These are phyloP conservation scores for Lagria hirta DNA, from an alignment of 2,888 invertebrate genomes.

Conservation along the genomic window DNA sequence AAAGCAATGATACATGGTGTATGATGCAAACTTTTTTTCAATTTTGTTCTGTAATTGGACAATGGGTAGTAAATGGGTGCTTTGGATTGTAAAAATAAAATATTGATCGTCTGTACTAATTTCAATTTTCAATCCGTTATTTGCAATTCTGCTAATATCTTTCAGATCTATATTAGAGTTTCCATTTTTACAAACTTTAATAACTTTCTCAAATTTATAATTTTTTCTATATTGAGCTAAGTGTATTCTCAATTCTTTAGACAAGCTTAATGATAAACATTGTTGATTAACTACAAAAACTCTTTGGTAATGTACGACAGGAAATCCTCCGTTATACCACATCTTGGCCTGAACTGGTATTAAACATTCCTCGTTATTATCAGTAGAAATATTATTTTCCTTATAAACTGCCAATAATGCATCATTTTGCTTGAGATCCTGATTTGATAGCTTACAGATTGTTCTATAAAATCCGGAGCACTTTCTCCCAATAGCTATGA, in stretches of 20 bases:
- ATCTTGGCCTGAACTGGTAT: constrained; percentile 35
- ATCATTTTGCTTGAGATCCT: constrained; percentile 27
- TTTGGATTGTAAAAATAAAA: constrained; percentile 9
- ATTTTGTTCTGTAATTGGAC: constrained; percentile 24
- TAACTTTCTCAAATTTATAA: constrained; percentile 26
- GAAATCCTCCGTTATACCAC: constrained; percentile 25
- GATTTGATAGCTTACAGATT: constrained; percentile 34
- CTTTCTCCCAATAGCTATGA: constrained; percentile 36
- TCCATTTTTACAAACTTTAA: constrained; percentile 30
- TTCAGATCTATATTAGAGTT: constrained; percentile 23
- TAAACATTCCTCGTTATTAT: constrained; percentile 22
- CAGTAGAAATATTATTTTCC: constrained; percentile 21
- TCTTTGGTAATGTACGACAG: constrained; percentile 33
- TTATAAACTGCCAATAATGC: constrained; percentile 23
- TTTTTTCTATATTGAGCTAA: constrained; percentile 28
- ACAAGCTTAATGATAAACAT: constrained; percentile 21
- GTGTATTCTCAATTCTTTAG: constrained; percentile 29
- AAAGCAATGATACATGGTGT: constrained; percentile 2
- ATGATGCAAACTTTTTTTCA: constrained; percentile 10
- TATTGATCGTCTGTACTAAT: constrained; percentile 11
- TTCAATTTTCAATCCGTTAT: constrained; percentile 14
- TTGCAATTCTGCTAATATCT: constrained; percentile 20
- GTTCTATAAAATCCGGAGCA: constrained; percentile 31
- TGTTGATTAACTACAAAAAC: constrained; percentile 31
- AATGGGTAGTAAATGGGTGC: constrained; percentile 12